Evolutionary conservation across 2,113 vertebrate species (phyloP).

Genomic region (Pardalotus punctatus): DNA sequence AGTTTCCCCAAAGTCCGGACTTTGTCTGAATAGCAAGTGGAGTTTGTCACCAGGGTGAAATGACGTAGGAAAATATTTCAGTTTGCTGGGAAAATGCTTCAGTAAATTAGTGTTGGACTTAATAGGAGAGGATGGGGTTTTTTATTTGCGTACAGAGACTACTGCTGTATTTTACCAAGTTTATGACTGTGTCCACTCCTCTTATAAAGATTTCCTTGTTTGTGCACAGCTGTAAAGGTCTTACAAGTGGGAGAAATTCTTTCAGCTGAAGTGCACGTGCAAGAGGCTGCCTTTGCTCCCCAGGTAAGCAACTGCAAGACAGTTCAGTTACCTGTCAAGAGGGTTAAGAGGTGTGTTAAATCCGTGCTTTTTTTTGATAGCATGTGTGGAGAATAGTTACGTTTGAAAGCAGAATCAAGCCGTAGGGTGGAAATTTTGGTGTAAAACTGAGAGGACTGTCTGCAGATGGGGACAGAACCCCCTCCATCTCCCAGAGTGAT

Average conservation of each 20-base stretch:
- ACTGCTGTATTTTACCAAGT: not conserved
- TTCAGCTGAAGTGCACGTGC: not conserved
- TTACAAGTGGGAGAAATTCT: not conserved
- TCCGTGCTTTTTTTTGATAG: not conserved
- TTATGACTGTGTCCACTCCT: not conserved
- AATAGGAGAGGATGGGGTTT: not conserved
- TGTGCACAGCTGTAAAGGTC: not conserved
- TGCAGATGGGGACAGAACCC: not conserved
- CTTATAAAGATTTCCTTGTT: conserved; percentile 14
- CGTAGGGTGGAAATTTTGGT: not conserved
- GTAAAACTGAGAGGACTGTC: not conserved
- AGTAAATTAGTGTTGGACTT: not conserved
- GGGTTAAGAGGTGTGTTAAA: not conserved
- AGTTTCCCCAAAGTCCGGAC: not conserved
- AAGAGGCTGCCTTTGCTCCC: not conserved
- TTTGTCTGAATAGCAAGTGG: not conserved
- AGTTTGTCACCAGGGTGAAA: not conserved
- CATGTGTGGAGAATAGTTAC: not conserved
- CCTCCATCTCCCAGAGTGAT: not conserved
- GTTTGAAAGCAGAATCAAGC: not conserved
- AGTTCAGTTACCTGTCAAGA: not conserved
- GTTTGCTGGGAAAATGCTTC: not conserved
- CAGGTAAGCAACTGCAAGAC: not conserved
- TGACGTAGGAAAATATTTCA: not conserved
- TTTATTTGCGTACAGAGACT: not conserved